Base-by-base conservation (phyloP, 2,797 vertebrate species). In the Sitta carolinensis region DNA sequence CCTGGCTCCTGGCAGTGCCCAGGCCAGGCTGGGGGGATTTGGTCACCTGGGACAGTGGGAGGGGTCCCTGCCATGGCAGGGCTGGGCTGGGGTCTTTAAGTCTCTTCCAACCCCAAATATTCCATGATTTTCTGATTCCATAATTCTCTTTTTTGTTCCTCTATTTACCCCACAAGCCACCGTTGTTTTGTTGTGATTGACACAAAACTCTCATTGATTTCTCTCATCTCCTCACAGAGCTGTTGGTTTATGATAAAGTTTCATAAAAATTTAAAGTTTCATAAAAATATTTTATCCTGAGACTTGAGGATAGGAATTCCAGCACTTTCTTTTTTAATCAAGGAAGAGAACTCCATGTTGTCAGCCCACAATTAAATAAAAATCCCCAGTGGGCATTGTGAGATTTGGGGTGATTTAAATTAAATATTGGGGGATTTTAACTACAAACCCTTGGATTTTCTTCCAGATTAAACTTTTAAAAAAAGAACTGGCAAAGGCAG, bases 151-250 rank as follows among this genome's bases (percentile, higher is more conserved):
- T 51, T 73, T 29, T 55, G 18, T 38, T 51, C 55, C 42, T 16
- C 61, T 55, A 0, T 43, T 62, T 26, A 19, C 23, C 13, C 26
- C 14, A 3, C 11, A 7, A 38, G 3, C 8, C 12, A 1, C 4
- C 2, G 0, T 14, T 40, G 34, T 12, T 36, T 74, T 13, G 5
- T 23, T 34, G 70, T 10, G 40, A 6, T 63, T 81, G 29, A 18
- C 68, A 19, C 69, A 13, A n/a, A 84, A 4, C 3, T 3, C 58
- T 62, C 48, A 7, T 6, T 18, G 29, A n/a, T 75, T 64, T 52
- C 22, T 54, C 40, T 47, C 22, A 6, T 7, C 27, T 70, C n/a
- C 48, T 62, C 40, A 11, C 57, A 38, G 57, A 70, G 22, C 55
- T 45, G 7, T 26, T 54, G 40, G 18, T 62, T 72, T 54, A 16